Evolutionary conservation across 2,797 vertebrate genomes (phyloP), one percentile per base, ranked within the genome.

Genomic region (Crypturellus tataupa): DNA sequence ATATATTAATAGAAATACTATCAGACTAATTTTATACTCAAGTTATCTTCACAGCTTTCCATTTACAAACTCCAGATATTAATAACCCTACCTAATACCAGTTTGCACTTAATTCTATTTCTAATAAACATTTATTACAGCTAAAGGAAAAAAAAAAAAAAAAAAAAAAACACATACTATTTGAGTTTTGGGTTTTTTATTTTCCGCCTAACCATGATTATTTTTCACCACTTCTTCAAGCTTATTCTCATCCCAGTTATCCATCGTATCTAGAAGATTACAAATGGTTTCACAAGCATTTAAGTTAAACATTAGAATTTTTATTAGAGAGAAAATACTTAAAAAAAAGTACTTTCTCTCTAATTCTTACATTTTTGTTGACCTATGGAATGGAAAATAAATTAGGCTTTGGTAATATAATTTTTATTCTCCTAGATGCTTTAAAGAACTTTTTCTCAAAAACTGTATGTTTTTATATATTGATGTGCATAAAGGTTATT

Each of bases 161-260:
- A 19, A 11, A 90, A 14, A 96, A 87, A 72, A 53, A 67, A 58
- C 35, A 98, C 98, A 94, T 98, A 99, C 99, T 89, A 99, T 99
- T 96, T 99, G 98, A 37, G 99, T 99, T 98, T 99, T 99, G 76
- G 98, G 98, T 95, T 99, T 99, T 97, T 99, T 99, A 98, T 99
- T 99, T 97, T 99, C 99, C 4, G 98, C 98, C 95, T 99, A 99
- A 95, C 99, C 99, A 63, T 99, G 99, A 94, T 99, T 99, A 97
- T 99, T 99, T 98, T 99, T 99, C 88, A 99, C 98, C 40, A 99
- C 99, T 96, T 99, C 99, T 96, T 99, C 99, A 96, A 99, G 97
- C 93, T 99, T 99, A 98, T 99, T 99, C 97, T 99, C 99, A 80
- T 99, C 99, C 99, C 99, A 99, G 97, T 98, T 99, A n/a, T 99